A percentile compares a stretch with the other conserved stretches of the same genome.
Conservation (phyloP, 2,888 invertebrate genomes). For the Horisme vitalbata region DNA sequence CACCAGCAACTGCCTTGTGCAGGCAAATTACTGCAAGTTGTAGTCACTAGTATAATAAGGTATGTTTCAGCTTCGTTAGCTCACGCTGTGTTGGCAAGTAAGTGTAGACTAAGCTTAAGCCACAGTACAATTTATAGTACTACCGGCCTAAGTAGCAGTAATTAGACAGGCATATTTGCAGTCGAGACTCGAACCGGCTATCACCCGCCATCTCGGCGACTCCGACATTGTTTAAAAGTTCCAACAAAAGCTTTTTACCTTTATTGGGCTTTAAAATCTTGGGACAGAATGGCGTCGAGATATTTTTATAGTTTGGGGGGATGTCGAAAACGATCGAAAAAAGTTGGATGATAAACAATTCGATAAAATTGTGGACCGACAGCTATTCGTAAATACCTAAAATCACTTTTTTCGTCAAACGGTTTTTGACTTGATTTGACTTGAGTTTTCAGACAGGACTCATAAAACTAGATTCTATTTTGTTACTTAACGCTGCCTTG, state of each 20-base stretch:
- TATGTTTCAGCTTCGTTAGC: too few relatives aligned
- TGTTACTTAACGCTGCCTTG: background rate
- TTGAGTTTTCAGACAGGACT: too few relatives aligned
- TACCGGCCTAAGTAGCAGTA: conserved; percentile 50
- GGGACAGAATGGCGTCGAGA: conserved; percentile 37
- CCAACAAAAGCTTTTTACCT: conserved; percentile 50
- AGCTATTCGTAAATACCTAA: background rate
- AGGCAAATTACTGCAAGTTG: background rate
- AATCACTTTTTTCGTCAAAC: too few relatives aligned
- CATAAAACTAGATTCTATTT: too few relatives aligned
- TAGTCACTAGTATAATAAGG: too few relatives aligned
- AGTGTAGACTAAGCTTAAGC: conserved; percentile 6
- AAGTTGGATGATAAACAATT: conserved; percentile 3
- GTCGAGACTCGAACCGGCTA: conserved; percentile 56
- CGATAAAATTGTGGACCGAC: background rate
- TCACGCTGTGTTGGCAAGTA: too few relatives aligned
- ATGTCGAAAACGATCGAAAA: conserved; percentile 9
- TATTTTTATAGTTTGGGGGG: conserved; percentile 18
- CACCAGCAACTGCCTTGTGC: background rate
- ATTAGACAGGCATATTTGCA: conserved; percentile 67
- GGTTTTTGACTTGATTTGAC: too few relatives aligned
- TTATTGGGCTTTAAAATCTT: conserved; percentile 40
- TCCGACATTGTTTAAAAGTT: conserved; percentile 54
- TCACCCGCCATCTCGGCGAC: conserved; percentile 69
- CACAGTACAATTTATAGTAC: conserved; percentile 23